A percentile compares a stretch with the other conserved stretches of the same genome.
Evolutionary conservation across 2,888 invertebrate species (phyloP).

Genomic region (Dorcus hopei): DNA sequence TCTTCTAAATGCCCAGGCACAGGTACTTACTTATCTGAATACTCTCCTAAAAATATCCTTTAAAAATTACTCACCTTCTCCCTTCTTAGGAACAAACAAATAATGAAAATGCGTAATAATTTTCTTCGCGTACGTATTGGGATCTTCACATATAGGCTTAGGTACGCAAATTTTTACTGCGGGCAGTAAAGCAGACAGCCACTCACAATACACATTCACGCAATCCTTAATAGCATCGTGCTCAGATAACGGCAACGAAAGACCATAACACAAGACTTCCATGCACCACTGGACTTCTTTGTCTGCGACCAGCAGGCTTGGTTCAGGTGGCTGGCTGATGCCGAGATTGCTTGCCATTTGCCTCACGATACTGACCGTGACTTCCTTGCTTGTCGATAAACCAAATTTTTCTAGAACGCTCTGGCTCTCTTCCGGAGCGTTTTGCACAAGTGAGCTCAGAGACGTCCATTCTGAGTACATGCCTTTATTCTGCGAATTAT

Average conservation of each 20-base stretch:
- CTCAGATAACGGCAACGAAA: conserved; percentile 85
- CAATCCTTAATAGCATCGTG: conserved; percentile 95
- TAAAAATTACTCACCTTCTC: conserved; percentile 69
- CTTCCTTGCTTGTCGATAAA: conserved; percentile 70
- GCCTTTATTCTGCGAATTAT: conserved; percentile 64
- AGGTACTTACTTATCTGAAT: not conserved
- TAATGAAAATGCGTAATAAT: conserved; percentile 93
- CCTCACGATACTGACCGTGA: conserved; percentile 76
- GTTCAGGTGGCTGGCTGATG: conserved; percentile 76
- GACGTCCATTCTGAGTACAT: conserved; percentile 88
- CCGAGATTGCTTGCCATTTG: conserved; percentile 70
- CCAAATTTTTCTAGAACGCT: conserved; percentile 79
- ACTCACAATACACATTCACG: conserved; percentile 95
- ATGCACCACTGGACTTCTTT: conserved; percentile 87
- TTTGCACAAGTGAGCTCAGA: conserved; percentile 61
- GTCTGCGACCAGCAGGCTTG: conserved; percentile 79
- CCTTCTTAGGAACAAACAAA: conserved; percentile 88
- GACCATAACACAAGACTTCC: conserved; percentile 86
- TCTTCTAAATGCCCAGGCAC: not conserved
- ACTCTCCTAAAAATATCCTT: not conserved
- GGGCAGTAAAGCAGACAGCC: conserved; percentile 85
- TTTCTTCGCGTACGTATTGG: conserved; percentile 84
- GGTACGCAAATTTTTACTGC: conserved; percentile 86
- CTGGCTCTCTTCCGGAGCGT: conserved; percentile 60
- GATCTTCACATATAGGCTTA: conserved; percentile 81